phyloP scores from a whole-genome alignment of 2,797 vertebrate genomes.

The Astyanax mexicanus region DNA sequence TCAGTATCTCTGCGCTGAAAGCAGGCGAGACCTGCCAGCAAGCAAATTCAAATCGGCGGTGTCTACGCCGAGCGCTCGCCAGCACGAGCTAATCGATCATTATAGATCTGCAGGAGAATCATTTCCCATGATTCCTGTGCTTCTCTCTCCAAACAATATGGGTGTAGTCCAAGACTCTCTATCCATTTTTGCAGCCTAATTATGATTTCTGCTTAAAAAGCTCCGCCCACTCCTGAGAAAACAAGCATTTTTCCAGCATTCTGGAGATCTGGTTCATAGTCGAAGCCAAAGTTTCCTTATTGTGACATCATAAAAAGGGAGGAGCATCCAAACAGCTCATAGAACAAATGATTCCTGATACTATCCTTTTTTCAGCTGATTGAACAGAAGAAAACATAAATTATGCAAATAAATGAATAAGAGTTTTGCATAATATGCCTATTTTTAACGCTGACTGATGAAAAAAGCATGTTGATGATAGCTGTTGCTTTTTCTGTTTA shows the following conservation, averaged over 20 bases:
- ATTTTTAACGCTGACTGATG: no score
- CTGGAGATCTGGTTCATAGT: conserved; percentile 36
- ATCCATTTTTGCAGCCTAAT: conserved; percentile 6
- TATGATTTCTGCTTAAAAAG: background rate
- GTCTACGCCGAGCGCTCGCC: background rate
- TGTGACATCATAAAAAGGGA: no score
- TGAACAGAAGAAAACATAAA: no score
- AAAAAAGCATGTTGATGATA: no score
- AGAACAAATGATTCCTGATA: no score
- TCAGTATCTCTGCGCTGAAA: no score
- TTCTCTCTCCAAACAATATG: conserved; percentile 20
- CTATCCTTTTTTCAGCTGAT: no score
- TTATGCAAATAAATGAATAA: no score
- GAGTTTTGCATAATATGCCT: no score
- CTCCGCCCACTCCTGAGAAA: conserved; percentile 25
- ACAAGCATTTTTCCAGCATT: conserved; percentile 31
- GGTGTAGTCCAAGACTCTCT: conserved; percentile 18
- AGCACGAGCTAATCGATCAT: conserved; percentile 4
- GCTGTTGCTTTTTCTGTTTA: no score
- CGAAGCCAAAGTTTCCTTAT: no score
- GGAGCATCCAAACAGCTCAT: no score
- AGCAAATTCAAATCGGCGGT: background rate
- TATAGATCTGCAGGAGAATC: conserved; percentile 18
- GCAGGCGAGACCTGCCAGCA: background rate
- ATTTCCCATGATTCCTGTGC: background rate